Evolutionary conservation across 2,888 invertebrate genomes (phyloP), one percentile per base, ranked within the genome.

Genomic region (Sabatieria punctata): DNA sequence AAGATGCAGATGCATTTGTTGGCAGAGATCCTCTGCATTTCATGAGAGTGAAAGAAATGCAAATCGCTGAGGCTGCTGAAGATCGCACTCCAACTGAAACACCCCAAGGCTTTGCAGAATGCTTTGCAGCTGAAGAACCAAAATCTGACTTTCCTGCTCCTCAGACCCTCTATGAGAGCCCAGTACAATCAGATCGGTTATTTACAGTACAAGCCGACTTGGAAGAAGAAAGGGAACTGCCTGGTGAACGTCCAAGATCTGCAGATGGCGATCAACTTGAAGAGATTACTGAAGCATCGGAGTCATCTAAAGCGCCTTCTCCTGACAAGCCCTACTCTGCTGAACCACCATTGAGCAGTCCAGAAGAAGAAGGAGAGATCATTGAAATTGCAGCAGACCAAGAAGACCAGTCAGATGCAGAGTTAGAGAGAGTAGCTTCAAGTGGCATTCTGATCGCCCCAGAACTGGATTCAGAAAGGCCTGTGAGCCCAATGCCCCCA

Each of bases 131-230:
- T 15, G 15, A 4, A 8, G 36, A 36, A 19, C 15, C 4, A 4
- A 15, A 19, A 18, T n/a, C 25, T 4, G 24, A 8, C 3, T n/a
- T 27, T 3, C 26, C 4, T 4, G 11, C 27, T 21, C 19, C 27
- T 11, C 30, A 36, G 11, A 25, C 23, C 15, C 25, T 45, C 6
- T 21, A 22, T 15, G 33, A 47, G 4, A 47, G 50, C 26, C 58
- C 58, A 35, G 58, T 58, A 36, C 55, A 56, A 41, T 57, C 57
- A 39, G 58, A 58, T 47, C 44, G 58, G 38, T 50, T 52, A 18
- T 55, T 55, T 38, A 55, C 54, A 15, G 52, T 50, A 11, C 35
- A 43, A 23, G 50, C 51, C 24, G 56, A 56, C 37, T 50, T 49
- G 11, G 55, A 55, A n/a, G 38, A 40, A 18, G 47, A 50, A 26